Percentiles rank a stretch among this genome's conserved stretches.
These are phyloP conservation scores for Priocnemis perturbator DNA, from an alignment of 2,888 invertebrate genomes.

Conservation along the genomic window DNA sequence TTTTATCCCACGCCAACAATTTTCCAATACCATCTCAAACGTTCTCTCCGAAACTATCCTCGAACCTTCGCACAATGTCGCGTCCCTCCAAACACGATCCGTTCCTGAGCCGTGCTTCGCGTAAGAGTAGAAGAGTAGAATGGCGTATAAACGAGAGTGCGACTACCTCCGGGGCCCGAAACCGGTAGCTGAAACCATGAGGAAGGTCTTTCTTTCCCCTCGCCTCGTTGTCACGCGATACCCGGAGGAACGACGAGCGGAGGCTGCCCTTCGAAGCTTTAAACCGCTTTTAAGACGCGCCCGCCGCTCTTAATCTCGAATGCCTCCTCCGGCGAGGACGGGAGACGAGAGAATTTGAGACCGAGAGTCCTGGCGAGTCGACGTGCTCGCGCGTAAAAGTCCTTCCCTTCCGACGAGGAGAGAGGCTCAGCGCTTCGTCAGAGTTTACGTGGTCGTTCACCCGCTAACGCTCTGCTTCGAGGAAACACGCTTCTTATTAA, in stretches of 20 bases:
- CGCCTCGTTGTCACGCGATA: conserved; percentile 66
- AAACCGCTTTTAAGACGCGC: conserved; percentile 42
- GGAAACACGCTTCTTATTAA: background rate
- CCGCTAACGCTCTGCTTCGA: background rate
- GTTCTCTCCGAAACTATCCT: no score
- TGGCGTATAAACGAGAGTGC: background rate
- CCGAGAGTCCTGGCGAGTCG: conserved; percentile 8
- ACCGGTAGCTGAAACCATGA: conserved; percentile 51
- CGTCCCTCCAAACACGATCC: no score
- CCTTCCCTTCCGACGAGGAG: background rate
- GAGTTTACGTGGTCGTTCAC: background rate
- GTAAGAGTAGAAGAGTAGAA: no score
- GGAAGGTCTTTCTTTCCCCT: conserved; percentile 18
- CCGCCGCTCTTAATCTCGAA: conserved; percentile 21
- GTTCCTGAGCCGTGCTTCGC: no score
- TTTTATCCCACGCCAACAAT: no score
- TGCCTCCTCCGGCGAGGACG: conserved; percentile 19
- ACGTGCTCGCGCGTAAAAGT: background rate
- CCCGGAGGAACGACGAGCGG: conserved; percentile 18
- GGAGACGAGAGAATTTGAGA: conserved; percentile 8
- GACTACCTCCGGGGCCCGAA: conserved; percentile 27
- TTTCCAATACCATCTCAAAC: no score
- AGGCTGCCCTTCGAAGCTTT: conserved; percentile 47
- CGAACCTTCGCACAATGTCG: no score
- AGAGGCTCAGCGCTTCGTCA: background rate